Base-by-base conservation (phyloP, 1,140 invertebrate genomes). In the Drosophila orena region DNA sequence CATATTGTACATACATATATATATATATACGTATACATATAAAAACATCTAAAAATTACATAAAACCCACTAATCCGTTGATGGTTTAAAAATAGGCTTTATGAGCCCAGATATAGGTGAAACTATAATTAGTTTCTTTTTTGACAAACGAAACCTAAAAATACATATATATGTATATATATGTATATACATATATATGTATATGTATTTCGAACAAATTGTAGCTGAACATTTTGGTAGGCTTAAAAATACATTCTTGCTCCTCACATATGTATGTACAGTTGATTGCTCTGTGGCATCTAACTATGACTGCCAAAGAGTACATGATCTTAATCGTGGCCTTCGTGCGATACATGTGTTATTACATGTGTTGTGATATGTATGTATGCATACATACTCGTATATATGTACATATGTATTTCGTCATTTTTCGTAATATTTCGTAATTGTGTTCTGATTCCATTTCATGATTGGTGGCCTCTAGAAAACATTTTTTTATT, bases 41-140 rank as follows among this genome's bases (percentile, higher is more conserved):
- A 34, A 30, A 27, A 30, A 3, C 12, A 49, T 30, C 24, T 7
- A 24, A 38, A 38, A 38, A 22, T 47, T 40, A 42, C 14, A 58
- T 6, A 40, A 49, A 58, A 34, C 50, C 58, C 53, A 20, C 61
- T 6, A 17, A 24, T 4, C 4, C 4, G 24, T 24, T 24, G 4
- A 4, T 24, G 24, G 30, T 10, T 38, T 1, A 14, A 58, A 30
- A 42, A 57, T 57, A 20, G 3, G 8, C n/a, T 15, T 14, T 7
- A 42, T 47, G 44, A 50, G 52, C 68, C 68, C 56, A 71, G 68
- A 71, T 58, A 57, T 35, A 43, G n/a, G 30, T 30, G 8, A 10
- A 10, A 30, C 30, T 30, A 30, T 30, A 10, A 30, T 30, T 30
- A 30, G 30, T 30, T 30, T 2, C 7, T 30, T 30, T 10, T 12